These are phyloP conservation scores for Drosophila seclusa DNA, from an alignment of 2,888 invertebrate genomes.

Conservation along the genomic window DNA sequence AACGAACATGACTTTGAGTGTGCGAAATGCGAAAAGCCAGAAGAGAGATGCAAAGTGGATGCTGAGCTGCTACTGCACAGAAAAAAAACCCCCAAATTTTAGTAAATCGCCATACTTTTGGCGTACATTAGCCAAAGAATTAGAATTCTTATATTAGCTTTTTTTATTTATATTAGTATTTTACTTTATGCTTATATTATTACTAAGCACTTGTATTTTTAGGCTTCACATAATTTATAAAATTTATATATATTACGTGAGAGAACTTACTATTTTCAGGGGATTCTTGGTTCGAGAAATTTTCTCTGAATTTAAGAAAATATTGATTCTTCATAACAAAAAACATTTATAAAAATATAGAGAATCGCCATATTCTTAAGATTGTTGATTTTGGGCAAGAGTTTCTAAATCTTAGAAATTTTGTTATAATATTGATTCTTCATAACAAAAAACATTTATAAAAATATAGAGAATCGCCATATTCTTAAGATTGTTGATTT, in stretches of 20 bases:
- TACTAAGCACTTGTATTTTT: background rate
- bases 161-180: background rate
- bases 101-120: background rate
- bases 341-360: background rate
- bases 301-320: background rate
- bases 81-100: background rate
- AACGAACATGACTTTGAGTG: constrained; percentile 68
- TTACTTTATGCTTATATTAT: background rate
- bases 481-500: background rate
- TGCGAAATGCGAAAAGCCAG: constrained; percentile 30
- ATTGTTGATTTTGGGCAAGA: background rate
- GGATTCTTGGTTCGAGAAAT: background rate
- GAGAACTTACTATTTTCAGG: background rate
- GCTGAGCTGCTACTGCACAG: constrained; percentile 31
- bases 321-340: background rate
- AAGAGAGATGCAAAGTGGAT: constrained; percentile 46
- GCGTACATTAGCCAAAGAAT: no score
- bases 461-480: background rate
- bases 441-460: background rate
- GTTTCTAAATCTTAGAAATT: no score
- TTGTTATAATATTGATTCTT: background rate
- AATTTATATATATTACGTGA: background rate
- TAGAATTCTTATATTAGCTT: background rate
- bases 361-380: background rate
- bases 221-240: background rate